Evolutionary conservation across 2,113 vertebrate genomes (phyloP).

Genomic region (Erythrolamprus reginae): DNA sequence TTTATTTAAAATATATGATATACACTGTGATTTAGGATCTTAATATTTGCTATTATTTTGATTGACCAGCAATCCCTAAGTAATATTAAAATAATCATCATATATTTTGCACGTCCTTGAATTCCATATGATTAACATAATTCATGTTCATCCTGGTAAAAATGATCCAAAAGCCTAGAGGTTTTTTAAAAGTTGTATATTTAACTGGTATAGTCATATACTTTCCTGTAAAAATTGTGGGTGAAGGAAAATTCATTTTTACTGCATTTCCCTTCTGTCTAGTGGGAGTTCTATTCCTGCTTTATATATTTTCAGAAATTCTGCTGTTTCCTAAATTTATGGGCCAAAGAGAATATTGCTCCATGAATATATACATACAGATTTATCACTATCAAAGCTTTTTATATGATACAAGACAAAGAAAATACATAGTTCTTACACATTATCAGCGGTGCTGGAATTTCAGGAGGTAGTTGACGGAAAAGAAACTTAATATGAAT

Average conservation of each 20-base stretch:
- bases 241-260: conserved; percentile 49
- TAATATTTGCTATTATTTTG: conserved; percentile 31
- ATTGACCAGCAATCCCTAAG: conserved; percentile 42
- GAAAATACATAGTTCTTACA: conserved; percentile 34
- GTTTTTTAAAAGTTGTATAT: neutral
- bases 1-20: conserved; percentile 21
- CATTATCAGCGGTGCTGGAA: conserved; percentile 34
- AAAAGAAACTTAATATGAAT: conserved; percentile 43
- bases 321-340: conserved; percentile 57
- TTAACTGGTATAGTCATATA: conserved; percentile 19
- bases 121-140: conserved; percentile 30
- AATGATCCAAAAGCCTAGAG: conserved; percentile 37
- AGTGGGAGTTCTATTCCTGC: conserved; percentile 57
- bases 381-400: conserved; percentile 26
- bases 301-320: conserved; percentile 49
- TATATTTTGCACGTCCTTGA: conserved; percentile 43
- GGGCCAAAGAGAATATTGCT: conserved; percentile 30
- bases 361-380: neutral
- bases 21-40: conserved; percentile 14
- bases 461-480: neutral
- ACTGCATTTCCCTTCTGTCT: conserved; percentile 40
- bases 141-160: neutral
- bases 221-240: conserved; percentile 36
- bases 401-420: neutral
- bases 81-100: conserved; percentile 38